phyloP scores from a whole-genome alignment of 2,113 vertebrate genomes.

The Hippocampus guttulatus region DNA sequence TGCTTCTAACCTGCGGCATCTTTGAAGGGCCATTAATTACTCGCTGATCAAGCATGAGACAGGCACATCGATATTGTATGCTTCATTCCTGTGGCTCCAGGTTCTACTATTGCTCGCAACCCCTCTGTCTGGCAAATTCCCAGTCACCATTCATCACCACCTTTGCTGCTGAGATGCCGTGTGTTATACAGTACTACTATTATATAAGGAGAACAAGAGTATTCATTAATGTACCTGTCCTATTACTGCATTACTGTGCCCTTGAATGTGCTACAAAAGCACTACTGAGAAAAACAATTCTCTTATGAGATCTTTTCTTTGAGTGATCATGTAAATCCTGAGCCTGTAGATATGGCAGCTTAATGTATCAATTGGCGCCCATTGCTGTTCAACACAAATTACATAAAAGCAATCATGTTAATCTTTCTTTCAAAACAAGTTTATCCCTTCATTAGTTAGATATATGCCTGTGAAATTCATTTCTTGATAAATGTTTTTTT shows the following conservation, averaged over 20 bases:
- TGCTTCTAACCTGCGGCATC: conserved; percentile 37
- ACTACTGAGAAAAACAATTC: conserved; percentile 32
- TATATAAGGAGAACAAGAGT: neutral
- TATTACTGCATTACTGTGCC: conserved; percentile 11
- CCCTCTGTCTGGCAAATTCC: conserved; percentile 46
- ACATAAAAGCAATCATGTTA: neutral
- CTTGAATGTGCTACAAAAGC: conserved; percentile 4
- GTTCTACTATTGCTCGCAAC: conserved; percentile 55
- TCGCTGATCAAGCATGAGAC: conserved; percentile 44
- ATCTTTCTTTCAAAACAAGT: neutral
- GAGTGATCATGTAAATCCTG: no score
- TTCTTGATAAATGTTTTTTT: no score
- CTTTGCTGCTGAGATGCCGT: conserved; percentile 41
- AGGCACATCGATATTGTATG: conserved; percentile 36
- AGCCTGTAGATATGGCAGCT: conserved; percentile 7
- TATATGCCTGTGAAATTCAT: no score
- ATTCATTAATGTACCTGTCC: neutral
- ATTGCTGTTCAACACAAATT: no score
- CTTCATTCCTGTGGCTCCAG: conserved; percentile 57
- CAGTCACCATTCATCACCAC: conserved; percentile 53
- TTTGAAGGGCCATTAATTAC: conserved; percentile 40
- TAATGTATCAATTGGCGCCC: no score
- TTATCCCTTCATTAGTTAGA: no score
- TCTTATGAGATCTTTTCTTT: conserved; percentile 11
- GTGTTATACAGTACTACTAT: conserved; percentile 5